Percentiles rank a stretch among this genome's conserved stretches.
Conservation (phyloP, 2,888 invertebrate species). For the Spodoptera exigua region DNA sequence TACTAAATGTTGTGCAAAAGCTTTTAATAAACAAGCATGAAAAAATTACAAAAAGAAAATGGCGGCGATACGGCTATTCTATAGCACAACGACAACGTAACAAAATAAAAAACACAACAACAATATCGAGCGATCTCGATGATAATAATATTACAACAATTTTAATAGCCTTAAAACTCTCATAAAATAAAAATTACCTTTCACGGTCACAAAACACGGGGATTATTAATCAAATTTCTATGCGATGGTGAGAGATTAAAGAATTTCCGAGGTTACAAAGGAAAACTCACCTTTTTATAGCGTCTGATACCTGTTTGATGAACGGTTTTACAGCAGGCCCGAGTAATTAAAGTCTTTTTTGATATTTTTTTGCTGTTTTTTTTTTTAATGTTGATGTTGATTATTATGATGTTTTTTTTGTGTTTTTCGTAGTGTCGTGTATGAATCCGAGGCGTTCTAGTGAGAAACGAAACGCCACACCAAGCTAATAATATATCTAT, state of each 20-base stretch:
- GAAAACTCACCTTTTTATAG: constrained; percentile 51
- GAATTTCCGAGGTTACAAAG: constrained; percentile 44
- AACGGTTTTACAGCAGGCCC: constrained; percentile 37
- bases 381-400: constrained; percentile 8
- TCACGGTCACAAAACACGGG: constrained; percentile 54
- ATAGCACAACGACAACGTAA: no score
- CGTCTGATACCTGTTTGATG: constrained; percentile 50
- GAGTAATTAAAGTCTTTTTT: constrained; percentile 53
- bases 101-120: no score
- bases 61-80: no score
- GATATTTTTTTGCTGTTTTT: constrained; percentile 19
- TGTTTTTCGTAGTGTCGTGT: background rate
- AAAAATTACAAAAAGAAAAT: no score
- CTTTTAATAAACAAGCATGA: no score
- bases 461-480: no score
- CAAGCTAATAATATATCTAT: no score
- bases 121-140: constrained; percentile 17
- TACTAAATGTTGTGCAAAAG: no score
- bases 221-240: constrained; percentile 62
- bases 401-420: constrained; percentile 1
- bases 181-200: constrained; percentile 43
- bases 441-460: no score
- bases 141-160: constrained; percentile 13
- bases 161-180: constrained; percentile 29
- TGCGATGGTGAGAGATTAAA: constrained; percentile 50